Evolutionary conservation across 2,113 vertebrate species (phyloP), one percentile per base, ranked within the genome.

Genomic region (Phylloscopus whistleri): DNA sequence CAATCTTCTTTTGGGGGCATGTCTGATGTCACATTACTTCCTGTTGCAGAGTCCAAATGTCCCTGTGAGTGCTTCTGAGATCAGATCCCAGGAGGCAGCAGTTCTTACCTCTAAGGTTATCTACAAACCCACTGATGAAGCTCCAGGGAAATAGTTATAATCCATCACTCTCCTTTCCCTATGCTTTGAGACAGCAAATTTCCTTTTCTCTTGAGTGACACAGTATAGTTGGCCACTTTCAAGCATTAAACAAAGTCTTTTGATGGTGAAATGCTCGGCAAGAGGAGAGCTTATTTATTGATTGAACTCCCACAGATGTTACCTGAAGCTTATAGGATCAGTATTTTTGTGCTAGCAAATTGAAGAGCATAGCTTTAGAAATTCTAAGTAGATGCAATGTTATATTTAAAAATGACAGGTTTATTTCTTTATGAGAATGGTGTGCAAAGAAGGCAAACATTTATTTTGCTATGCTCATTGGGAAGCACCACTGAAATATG

Each of bases 351-450:
- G 44, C 76, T 80, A 88, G 62, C 21, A 93, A 87, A 89, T 85
- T 66, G 74, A 48, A 83, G 60, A 75, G 59, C 33, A 53, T 48
- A 84, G 8, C 43, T 64, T 84, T 60, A 85, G 53, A 95, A 64
- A 37, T 46, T 87, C 26, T 81, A 94, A 93, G 49, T 48, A 53
- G 41, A 44, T 59, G 37, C 23, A n/a, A 58, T 6, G 9, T 60
- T 84, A 43, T 64, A 70, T 75, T 97, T 67, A 81, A 96, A 95
- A 88, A 77, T 67, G 18, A 51, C 52, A 83, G 87, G 62, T 44
- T 15, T 2, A 78, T 92, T 95, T 86, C 92, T 84, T 93, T 58
- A 44, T 41, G 37, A 63, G 51, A 79, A 55, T 30, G 24, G 7
- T 9, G 8, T 30, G 15, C 49, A 83, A 59, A 56, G 30, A 13